Base-by-base conservation (phyloP, 1,140 invertebrate genomes). In the Centruroides sculpturatus region DNA sequence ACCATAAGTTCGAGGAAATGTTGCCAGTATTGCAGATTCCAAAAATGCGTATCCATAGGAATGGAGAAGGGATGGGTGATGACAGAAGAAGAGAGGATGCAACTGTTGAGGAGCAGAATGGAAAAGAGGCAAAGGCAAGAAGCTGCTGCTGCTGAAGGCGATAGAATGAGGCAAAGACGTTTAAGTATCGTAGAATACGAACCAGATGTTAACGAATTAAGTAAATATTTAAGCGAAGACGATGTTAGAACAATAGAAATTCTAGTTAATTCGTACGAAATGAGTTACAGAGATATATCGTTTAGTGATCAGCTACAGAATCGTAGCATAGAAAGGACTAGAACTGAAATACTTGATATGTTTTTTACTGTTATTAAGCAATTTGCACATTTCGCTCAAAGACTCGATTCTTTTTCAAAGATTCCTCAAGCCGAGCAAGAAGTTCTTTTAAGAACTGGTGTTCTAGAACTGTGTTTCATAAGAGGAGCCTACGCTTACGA, bases 381-480 rank as follows among this genome's bases (percentile, higher is more conserved):
- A 36, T 69, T 74, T 36, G 70, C 72, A 1, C 67, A 67, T 36
- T 74, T 72, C 58, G 66, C 69, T 5, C 66, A 69, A 49, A 55
- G 64, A n/a, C 36, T 75, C 9, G 66, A 68, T 0, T 66, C 72
- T 2, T 80, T 79, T 66, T 71, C 71, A 52, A 68, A 68, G 7
- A 68, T 79, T 9, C 70, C 70, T 9, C 69, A 73, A 57, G 64
- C 65, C 3, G 78, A 79, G 64, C 76, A 79, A 68, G 74, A 75
- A 57, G 71, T 71, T n/a, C 67, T 80, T 12, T 67, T 80, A 47
- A 72, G 77, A 57, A 74, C 73, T 41, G 74, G 76, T 48, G 75
- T 77, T 56, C 73, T 80, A 55, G 79, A 80, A 67, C 68, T 80
- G 70, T 74, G 78, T 63, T 75, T 79, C 65, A 70, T 80, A 11